Base-by-base conservation (phyloP, 2,888 invertebrate species). In the Achlya flavicornis region DNA sequence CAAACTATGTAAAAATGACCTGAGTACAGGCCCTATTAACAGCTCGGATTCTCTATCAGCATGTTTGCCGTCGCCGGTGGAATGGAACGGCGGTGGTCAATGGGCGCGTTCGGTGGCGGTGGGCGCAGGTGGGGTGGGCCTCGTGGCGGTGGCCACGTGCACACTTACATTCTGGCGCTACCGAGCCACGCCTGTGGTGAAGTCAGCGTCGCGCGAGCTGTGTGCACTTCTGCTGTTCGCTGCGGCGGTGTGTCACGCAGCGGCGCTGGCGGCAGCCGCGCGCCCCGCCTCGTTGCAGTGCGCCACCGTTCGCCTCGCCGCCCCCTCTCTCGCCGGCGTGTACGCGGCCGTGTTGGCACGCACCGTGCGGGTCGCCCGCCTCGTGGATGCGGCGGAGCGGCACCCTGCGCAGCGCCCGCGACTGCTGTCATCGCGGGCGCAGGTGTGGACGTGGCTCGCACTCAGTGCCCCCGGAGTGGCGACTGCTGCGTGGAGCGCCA, bases 121-220 rank as follows among this genome's bases (percentile, higher is more conserved):
- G 0, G 96, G 95, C 95, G 87, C 90, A 43, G 95, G 96, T 81
- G 93, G 92, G 0, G 93, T 95, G 76, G 96, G 96, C 0, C 92
- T 97, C 63, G 93, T 95, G 16, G 94, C 95, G 14, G 94, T 95
- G 75, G 88, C 88, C 19, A 92, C 96, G 76, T 95, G 95, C 38
- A 91, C 90, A 53, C 77, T 95, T 61, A 96, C 97, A n/a, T 94
- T 96, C 71, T 83, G 79, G 79, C 75, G 75, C 12, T 75, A 83
- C 67, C 81, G 84, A 53, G 43, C 61, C 85, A 97, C 97, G 0
- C 97, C 97, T 2, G 96, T 97, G 6, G 97, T 97, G 53, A 96
- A 97, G 89, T 94, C 95, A 4, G 95, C 95, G 58, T 95, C 95
- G 6, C 91, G 95, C 64, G 95, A 95, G 80, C 89, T 95, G 58